Conservation (phyloP, 2,888 invertebrate species). For the Augochlorella aurata region DNA sequence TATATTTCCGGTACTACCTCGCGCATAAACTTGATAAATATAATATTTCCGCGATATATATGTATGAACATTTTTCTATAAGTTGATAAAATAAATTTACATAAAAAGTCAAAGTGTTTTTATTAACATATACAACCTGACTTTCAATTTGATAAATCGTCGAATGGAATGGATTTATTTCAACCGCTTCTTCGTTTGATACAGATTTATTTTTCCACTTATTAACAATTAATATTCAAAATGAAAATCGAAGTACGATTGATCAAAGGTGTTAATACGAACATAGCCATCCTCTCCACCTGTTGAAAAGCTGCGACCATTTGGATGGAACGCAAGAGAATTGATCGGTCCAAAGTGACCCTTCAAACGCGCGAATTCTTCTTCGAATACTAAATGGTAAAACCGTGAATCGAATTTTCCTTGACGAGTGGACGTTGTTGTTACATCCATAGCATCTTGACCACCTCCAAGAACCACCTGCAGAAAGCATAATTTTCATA, state of each 20-base stretch:
- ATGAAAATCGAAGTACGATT: slow-evolving; percentile 96
- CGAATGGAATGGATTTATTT: slow-evolving; percentile 11
- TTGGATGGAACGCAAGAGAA: slow-evolving; percentile 98
- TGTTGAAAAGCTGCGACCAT: slow-evolving; percentile 97
- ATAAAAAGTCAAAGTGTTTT: background rate
- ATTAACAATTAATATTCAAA: slow-evolving; percentile 89
- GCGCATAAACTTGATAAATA: slow-evolving; percentile 12
- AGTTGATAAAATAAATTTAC: slow-evolving; percentile 34
- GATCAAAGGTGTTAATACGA: slow-evolving; percentile 97
- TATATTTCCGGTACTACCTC: slow-evolving; percentile 32
- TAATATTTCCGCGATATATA: background rate
- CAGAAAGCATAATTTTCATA: slow-evolving; percentile 43
- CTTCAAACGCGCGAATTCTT: slow-evolving; percentile 93
- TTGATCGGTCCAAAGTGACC: slow-evolving; percentile 99
- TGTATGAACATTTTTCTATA: slow-evolving; percentile 25
- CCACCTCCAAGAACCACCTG: slow-evolving; percentile 97
- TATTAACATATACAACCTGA: background rate
- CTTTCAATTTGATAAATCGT: background rate
- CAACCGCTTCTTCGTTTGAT: slow-evolving; percentile 22
- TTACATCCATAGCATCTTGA: slow-evolving; percentile 99
- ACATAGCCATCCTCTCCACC: slow-evolving; percentile 99
- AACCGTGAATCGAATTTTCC: slow-evolving; percentile 98
- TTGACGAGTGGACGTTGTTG: slow-evolving; percentile 94
- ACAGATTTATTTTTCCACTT: slow-evolving; percentile 36
- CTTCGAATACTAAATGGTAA: slow-evolving; percentile 89